Base-by-base conservation (phyloP, 2,113 vertebrate genomes). In the Oenanthe melanoleuca region DNA sequence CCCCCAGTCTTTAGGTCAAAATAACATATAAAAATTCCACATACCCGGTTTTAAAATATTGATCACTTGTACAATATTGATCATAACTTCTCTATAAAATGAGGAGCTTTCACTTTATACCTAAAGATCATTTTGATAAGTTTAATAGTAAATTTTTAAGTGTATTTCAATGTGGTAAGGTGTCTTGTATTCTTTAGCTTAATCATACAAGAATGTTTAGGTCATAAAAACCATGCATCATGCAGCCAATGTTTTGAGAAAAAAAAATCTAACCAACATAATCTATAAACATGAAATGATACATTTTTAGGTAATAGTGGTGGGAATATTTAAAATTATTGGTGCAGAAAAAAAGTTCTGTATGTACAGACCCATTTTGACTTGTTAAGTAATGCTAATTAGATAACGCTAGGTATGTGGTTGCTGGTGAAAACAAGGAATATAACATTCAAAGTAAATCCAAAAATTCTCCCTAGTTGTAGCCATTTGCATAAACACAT, bases 401-500 rank as follows among this genome's bases (percentile, higher is more conserved):
- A 71, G 14, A 40, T 34, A 87, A 71, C 0, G 0, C 4, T 71
- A 45, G 5, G 4, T 50, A 37, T 44, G 25, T 17, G 4, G 5
- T n/a, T 83, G 28, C 14, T 67, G 11, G 55, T 25, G 12, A 78
- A 89, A 95, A 29, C 5, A 78, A 44, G 9, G 7, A 87, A 45
- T 55, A 80, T 60, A 26, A 52, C 2, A 37, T 49, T 64, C 7
- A 80, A 61, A 82, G 6, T 4, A 80, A 80, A 60, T 56, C 0
- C 0, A 67, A 60, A 70, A 67, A 21, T 34, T 72, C 33, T 42
- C 21, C 6, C 17, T 49, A 61, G 22, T 13, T 5, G 0, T 33
- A 65, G 3, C 1, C 57, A 33, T 49, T 71, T 64, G 3, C 14
- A 47, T 59, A 81, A 79, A 60, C n/a, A 71, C 2, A 44, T 12